Percentiles rank a stretch among this genome's conserved stretches.
Conservation (phyloP, 2,113 vertebrate species). For the Prochilodus magdalenae region DNA sequence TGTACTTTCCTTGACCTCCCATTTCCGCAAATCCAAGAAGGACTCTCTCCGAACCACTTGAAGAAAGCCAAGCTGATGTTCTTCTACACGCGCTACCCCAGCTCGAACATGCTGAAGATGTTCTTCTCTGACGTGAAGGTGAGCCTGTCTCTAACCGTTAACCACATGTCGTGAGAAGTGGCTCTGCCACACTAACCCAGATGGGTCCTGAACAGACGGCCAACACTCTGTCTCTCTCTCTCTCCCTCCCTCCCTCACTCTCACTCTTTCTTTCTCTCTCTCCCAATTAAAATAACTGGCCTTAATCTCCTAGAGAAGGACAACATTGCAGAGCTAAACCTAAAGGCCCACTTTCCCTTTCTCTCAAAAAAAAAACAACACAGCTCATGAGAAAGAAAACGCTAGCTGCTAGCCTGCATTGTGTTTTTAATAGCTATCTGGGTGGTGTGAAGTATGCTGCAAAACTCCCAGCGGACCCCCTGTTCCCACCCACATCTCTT, state of each 20-base stretch:
- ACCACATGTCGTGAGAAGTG: constrained; percentile 42
- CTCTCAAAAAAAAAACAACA: constrained; percentile 35
- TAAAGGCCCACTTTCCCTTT: constrained; percentile 70
- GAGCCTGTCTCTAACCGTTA: constrained; percentile 64
- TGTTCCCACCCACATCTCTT: constrained; percentile 13
- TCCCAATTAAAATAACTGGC: constrained; percentile 76
- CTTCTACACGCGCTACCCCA: constrained; percentile 98
- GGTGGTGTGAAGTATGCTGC: not conserved
- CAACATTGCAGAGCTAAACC: constrained; percentile 3
- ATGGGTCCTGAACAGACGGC: constrained; percentile 70
- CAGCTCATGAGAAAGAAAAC: not conserved
- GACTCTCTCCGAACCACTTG: constrained; percentile 97
- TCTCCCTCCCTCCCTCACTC: constrained; percentile 66
- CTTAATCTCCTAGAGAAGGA: constrained; percentile 68
- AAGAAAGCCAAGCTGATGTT: constrained; percentile 99
- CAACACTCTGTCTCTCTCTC: constrained; percentile 66
- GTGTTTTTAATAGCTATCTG: constrained; percentile 28
- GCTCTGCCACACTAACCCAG: constrained; percentile 62
- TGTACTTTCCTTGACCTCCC: constrained; percentile 81
- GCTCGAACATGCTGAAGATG: constrained; percentile 99
- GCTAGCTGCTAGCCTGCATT: constrained; percentile 8
- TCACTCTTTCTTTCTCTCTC: constrained; percentile 64
- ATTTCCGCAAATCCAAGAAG: constrained; percentile 87
- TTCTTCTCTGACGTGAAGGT: constrained; percentile 99
- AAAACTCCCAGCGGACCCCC: constrained; percentile 12